Percentiles rank a stretch among this genome's conserved stretches.
Conservation (phyloP, 2,888 invertebrate species). For the Tanytarsus gracilentus region DNA sequence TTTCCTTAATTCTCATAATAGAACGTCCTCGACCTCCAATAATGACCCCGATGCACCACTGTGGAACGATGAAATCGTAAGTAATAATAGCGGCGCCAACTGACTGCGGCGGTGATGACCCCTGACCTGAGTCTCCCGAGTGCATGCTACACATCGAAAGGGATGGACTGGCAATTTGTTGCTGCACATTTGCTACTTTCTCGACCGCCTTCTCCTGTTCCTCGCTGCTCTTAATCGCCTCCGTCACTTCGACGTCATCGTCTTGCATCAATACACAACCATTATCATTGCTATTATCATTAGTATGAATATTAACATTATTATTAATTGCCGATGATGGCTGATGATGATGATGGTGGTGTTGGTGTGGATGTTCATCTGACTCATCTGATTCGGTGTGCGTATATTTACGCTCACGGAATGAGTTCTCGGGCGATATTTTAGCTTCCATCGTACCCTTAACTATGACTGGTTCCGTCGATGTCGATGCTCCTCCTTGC, state of each 20-base stretch:
- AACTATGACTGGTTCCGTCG: conserved; percentile 40
- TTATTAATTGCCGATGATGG: conserved; percentile 57
- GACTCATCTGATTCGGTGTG: conserved; percentile 38
- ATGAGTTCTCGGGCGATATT: conserved; percentile 42
- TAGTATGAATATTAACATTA: conserved; percentile 10
- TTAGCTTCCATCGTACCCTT: conserved; percentile 40
- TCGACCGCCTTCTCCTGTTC: neutral
- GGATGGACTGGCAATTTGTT: conserved; percentile 48
- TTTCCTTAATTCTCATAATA: conserved; percentile 69
- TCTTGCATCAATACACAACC: conserved; percentile 13
- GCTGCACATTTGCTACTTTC: neutral
- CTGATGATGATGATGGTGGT: conserved; percentile 73
- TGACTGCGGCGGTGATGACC: conserved; percentile 41
- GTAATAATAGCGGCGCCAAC: conserved; percentile 38
- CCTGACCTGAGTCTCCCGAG: conserved; percentile 42
- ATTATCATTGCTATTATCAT: conserved; percentile 7
- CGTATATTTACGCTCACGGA: conserved; percentile 40
- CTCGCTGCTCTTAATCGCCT: neutral
- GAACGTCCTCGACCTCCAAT: conserved; percentile 77
- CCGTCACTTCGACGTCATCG: conserved; percentile 16
- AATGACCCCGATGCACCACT: conserved; percentile 69
- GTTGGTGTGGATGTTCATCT: conserved; percentile 47
- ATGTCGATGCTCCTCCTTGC: too few species aligned
- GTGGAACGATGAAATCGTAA: conserved; percentile 62
- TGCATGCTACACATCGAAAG: conserved; percentile 46